Evolutionary conservation across 2,888 invertebrate species (phyloP), one percentile per base, ranked within the genome.

Genomic region (Amphipoea oculea): DNA sequence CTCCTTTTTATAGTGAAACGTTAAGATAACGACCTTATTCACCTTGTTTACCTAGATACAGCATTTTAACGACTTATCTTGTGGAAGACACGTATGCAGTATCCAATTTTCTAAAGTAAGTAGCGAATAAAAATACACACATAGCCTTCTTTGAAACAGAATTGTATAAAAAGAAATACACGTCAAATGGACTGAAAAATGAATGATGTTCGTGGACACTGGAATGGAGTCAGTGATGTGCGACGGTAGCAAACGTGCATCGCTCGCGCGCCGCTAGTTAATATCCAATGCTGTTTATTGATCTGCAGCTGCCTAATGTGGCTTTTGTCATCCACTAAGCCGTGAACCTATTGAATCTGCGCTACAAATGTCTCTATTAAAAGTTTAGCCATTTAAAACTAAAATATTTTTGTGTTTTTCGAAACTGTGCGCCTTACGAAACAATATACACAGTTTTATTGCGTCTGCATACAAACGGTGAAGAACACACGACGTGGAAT

Each of bases 231-330:
- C 88, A 88, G 79, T 87, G 89, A 86, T 86, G 89, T 86, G 91
- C 88, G 88, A 73, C 72, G 79, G 82, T 86, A 79, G 79, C 85
- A 83, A 81, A 83, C 82, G 84, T 88, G 86, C 83, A 87, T 82
- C 82, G 63, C 73, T 84, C 73, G 84, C 81, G 72, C 76, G 76
- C 74, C 80, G 81, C 78, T 75, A 45, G 83, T 84, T 89, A 89
- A 90, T 90, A 90, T 90, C 88, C 82, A 90, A 89, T 91, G 87
- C 90, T 91, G 88, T 89, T 89, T 93, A 93, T 92, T 92, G 92
- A 92, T 93, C 89, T 90, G 90, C 79, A 83, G 86, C 83, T 85
- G 86, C 84, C 89, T 91, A 91, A 93, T 91, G 88, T 89, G 91
- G 86, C 92, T 90, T 90, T 90, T 86, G 88, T 89, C 67, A 84